A percentile compares a stretch with the other conserved stretches of the same genome.
These are phyloP conservation scores for Tillus elongatus DNA, from an alignment of 2,888 invertebrate genomes.

Conservation along the genomic window DNA sequence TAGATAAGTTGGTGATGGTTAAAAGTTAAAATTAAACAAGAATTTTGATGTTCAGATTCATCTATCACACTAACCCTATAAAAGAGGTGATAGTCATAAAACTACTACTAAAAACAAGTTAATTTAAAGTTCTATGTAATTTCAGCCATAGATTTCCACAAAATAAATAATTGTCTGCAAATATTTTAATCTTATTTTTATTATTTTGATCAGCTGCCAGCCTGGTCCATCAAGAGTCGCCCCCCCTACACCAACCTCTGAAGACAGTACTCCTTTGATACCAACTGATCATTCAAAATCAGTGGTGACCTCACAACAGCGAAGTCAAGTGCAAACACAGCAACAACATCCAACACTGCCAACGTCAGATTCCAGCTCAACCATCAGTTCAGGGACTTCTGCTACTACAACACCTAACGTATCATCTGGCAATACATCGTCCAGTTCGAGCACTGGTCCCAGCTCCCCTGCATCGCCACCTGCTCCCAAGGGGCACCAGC, in stretches of 20 bases:
- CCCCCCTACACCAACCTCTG: constrained; percentile 64
- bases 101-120: no score
- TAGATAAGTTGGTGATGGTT: no score
- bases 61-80: no score
- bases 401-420: constrained; percentile 60
- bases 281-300: constrained; percentile 49
- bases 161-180: constrained; percentile 6
- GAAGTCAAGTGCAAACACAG: constrained; percentile 32
- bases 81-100: no score
- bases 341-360: constrained; percentile 41
- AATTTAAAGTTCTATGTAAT: no score
- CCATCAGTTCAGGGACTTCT: constrained; percentile 60
- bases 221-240: constrained; percentile 57
- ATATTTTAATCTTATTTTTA: constrained; percentile 3
- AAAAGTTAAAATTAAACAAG: no score
- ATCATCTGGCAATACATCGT: constrained; percentile 51
- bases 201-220: constrained; percentile 42
- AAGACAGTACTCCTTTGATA: constrained; percentile 51
- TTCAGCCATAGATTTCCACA: no score
- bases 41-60: no score
- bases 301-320: constrained; percentile 32
- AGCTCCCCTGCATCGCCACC: constrained; percentile 63
- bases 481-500: constrained; percentile 35
- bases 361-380: constrained; percentile 61
- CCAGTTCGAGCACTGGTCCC: constrained; percentile 62